Percentiles rank a stretch among this genome's conserved stretches.
Conservation (phyloP, 1,140 invertebrate species). For the Oreohelix idahoensis region DNA sequence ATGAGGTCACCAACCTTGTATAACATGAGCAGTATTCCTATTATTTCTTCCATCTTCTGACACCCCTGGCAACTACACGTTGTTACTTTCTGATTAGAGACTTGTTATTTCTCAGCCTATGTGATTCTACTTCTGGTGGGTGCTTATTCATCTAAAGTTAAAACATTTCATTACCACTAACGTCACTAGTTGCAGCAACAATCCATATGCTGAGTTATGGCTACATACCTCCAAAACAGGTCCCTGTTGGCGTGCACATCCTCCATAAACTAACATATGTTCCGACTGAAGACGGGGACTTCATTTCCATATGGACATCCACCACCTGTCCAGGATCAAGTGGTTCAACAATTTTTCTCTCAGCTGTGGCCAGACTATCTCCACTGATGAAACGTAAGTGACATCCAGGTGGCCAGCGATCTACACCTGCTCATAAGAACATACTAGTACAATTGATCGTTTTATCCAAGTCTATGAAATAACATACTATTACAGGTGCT, state of each 20-base stretch:
- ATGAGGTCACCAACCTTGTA: too few species aligned
- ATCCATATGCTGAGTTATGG: too few species aligned
- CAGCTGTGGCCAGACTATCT: constrained; percentile 76
- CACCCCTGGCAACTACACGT: too few species aligned
- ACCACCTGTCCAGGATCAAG: constrained; percentile 80
- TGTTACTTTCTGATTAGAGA: too few species aligned
- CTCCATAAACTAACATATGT: constrained; percentile 89
- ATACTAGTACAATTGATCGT: neutral
- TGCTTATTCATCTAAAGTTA: too few species aligned
- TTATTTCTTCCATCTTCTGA: too few species aligned
- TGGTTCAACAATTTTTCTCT: constrained; percentile 77
- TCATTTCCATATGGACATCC: constrained; percentile 81
- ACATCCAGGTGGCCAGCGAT: constrained; percentile 85
- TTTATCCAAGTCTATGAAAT: neutral
- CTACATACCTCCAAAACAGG: constrained; percentile 85
- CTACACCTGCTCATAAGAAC: constrained; percentile 72
- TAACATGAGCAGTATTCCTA: too few species aligned
- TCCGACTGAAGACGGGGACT: constrained; percentile 80
- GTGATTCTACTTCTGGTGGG: too few species aligned
- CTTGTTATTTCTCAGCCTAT: too few species aligned
- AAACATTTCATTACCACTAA: too few species aligned
- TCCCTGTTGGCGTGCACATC: constrained; percentile 83
- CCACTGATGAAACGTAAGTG: constrained; percentile 80
- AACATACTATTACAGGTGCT: too few species aligned
- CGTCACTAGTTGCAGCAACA: too few species aligned